Base-by-base conservation (phyloP, 2,113 vertebrate genomes). In the Burhinus bistriatus region DNA sequence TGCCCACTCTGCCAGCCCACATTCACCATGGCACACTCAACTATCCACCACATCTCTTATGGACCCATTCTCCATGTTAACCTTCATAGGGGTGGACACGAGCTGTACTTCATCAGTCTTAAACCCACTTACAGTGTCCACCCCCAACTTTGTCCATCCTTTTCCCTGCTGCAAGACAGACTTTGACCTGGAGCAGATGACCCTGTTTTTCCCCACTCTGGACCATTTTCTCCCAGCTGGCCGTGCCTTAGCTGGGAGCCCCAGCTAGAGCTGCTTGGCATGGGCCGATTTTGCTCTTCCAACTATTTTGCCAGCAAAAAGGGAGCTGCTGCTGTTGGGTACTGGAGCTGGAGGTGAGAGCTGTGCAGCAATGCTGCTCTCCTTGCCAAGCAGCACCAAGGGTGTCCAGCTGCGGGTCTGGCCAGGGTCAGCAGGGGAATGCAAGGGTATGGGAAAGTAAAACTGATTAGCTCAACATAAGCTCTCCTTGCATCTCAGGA, bases 401-500 rank as follows among this genome's bases (percentile, higher is more conserved):
- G 54, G 25, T 16, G 1, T 26, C 42, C 90, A 94, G 85, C 75
- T 92, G 83, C 79, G 86, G 72, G 82, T 52, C 90, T 91, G 78
- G 21, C 70, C 52, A 49, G 34, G 44, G 38, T 73, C 57, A 77
- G 40, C 40, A 72, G 8, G 34, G 42, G 27, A 85, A 36, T 26
- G 34, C 40, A 57, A 83, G 40, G 42, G 15, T 83, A 64, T 15
- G 36, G 44, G 44, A 92, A 83, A 90, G 42, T 38, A 96, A 90
- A 93, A 85, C 15, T 71, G 26, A 88, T 89, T 66, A 93, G 54
- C 55, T 88, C 72, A 87, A 44, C 83, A 22, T 57, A 73, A 90
- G 32, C 4, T 85, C 10, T 86, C 64, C 68, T 94, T 90, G 18
- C 38, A 76, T 23, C 25, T 61, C 58, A 72, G 10, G 32, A 78